Base-by-base conservation (phyloP, 2,113 vertebrate genomes). In the Dipodomys stephensi region DNA sequence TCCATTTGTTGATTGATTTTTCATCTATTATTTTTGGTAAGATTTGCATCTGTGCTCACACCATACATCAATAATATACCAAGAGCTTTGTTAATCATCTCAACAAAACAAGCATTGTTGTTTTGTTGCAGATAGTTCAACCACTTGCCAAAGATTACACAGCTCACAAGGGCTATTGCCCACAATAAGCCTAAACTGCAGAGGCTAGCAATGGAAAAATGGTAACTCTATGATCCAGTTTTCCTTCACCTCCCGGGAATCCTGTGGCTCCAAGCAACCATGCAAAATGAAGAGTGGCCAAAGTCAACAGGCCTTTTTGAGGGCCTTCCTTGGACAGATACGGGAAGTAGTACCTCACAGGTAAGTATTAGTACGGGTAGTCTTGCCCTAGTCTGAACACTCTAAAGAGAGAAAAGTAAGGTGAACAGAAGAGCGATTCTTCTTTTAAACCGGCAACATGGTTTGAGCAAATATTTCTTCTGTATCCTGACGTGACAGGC, bases 61-160 rank as follows among this genome's bases (percentile, higher is more conserved):
- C 2, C 69, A 16, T 82, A 22, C 5, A 5, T 16, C 67, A 18
- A 3, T 28, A 80, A 32, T 83, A 1, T 72, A 71, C 4, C 22
- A 87, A 93, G 46, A 71, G 57, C 16, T 84, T 62, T 62, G 3
- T 7, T 92, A 89, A 72, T 27, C 35, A 68, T 73, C 44, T 88
- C 72, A 73, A n/a, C 27, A 68, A 93, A 78, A 1, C 53, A 49
- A 49, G 65, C 8, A 72, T 53, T 2, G 19, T 28, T 12, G 0
- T 18, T 46, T 44, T 30, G 79, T 65, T 10, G 12, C 69, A 32
- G 68, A 93, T 12, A 84, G 18, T 60, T 89, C 4, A 91, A 23
- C 3, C 30, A 73, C 71, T 60, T 35, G 7, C 68, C 1, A 15
- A 94, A 79, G 20, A 30, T 71, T 7, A 53, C 62, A 23, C 1